Base-by-base conservation (phyloP, 2,888 invertebrate species). In the Pristionchus fissidentatus region DNA sequence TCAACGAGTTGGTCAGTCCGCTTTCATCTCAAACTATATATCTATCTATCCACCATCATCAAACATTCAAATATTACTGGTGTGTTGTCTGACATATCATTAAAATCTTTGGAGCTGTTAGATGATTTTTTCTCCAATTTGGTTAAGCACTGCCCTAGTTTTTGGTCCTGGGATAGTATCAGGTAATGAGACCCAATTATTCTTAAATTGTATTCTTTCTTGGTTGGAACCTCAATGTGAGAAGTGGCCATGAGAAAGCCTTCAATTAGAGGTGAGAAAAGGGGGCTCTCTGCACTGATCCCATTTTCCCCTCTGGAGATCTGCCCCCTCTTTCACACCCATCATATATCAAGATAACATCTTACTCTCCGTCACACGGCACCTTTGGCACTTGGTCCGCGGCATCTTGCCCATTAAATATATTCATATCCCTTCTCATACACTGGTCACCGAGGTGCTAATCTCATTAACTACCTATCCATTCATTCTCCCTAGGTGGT, bases 1-100 rank as follows among this genome's bases (percentile, higher is more conserved):
- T 35, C 97, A 97, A 93, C 94, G 97, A 83, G 94, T 97, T 85
- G 98, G 97, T 35, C 97, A 97, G 43, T 55, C 13, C 29, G 3
- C 57, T 41, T n/a, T 46, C 75, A 15, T n/a, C 1, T 5, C 15
- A 46, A 41, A 19, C 75, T 43, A 41, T 22, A n/a, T 60, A 32
- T 22, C 13, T 49, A 29, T 22, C 60, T n/a, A 60, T 60, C 60
- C 19, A 15, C 29, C 19, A 7, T 26, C 38, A 26, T 73, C 41
- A 38, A 22, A n/a, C n/a, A 43, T 73, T 26, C 41, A n/a, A 43
- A 73, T 13, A 13, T 73, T 26, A 73, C 22, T 38, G 73, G 43
- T 43, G 15, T n/a, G 32, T 62, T 62, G 29, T 60, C 35, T 62
- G 62, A 35, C 15, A 3, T 13, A 29, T 13, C 26, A 29, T 8